These are phyloP conservation scores for Escarpia spicata DNA, from an alignment of 2,888 invertebrate species.

Conservation along the genomic window DNA sequence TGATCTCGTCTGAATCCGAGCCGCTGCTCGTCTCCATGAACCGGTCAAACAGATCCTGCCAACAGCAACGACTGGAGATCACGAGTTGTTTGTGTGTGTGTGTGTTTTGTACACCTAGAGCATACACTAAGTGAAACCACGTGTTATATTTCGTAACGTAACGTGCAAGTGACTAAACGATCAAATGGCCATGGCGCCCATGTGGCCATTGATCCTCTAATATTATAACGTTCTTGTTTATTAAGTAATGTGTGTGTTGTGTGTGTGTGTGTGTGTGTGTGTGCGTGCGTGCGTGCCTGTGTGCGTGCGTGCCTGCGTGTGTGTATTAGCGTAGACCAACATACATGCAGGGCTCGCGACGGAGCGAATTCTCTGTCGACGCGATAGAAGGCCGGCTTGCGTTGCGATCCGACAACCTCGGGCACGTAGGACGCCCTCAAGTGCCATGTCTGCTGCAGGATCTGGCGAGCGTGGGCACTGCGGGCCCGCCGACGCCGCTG, in stretches of 20 bases:
- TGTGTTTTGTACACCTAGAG: background rate
- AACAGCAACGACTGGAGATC: background rate
- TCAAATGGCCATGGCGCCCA: too few relatives aligned
- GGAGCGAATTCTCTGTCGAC: slow-evolving; percentile 25
- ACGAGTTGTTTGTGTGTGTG: background rate
- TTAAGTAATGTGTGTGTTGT: too few relatives aligned
- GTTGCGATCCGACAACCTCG: background rate
- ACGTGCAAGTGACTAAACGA: too few relatives aligned
- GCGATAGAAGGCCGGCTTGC: background rate
- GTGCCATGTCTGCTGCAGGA: slow-evolving; percentile 31
- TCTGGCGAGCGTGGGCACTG: slow-evolving; percentile 32
- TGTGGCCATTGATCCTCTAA: too few relatives aligned
- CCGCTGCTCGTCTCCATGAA: slow-evolving; percentile 29
- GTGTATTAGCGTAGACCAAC: slow-evolving; percentile 8
- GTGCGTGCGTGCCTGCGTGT: too few relatives aligned
- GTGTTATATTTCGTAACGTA: too few relatives aligned
- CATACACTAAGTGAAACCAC: too few relatives aligned
- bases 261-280: too few relatives aligned
- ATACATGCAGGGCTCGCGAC: slow-evolving; percentile 17
- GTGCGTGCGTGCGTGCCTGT: too few relatives aligned
- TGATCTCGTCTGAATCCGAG: slow-evolving; percentile 19
- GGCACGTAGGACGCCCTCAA: slow-evolving; percentile 10
- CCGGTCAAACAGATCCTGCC: slow-evolving; percentile 34
- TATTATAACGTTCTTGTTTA: too few relatives aligned
- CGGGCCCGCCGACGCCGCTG: background rate